Base-by-base conservation (phyloP, 2,888 invertebrate genomes). In the Mactromeris polynyma region DNA sequence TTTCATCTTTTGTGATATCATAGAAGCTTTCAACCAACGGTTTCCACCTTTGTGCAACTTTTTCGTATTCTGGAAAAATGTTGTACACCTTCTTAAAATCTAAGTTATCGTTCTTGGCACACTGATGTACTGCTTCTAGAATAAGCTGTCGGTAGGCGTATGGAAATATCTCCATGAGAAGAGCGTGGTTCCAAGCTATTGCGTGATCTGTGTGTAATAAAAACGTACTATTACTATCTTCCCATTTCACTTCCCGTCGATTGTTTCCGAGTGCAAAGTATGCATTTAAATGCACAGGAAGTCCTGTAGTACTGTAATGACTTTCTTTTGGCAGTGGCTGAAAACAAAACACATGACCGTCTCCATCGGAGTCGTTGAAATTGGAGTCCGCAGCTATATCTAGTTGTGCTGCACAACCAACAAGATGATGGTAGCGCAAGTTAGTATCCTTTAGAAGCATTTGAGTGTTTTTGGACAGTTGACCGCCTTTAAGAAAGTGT, bases 281-380 rank as follows among this genome's bases (percentile, higher is more conserved):
- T 9, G 96, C 96, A 87, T 96, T 96, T 31, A 96, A 93, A 85
- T 96, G 96, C 0, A 96, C 93, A 2, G 96, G 96, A 9, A 96
- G 92, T 9, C 96, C 96, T 14, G 96, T 95, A 19, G 93, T 89
- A 77, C 93, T 93, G 58, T 93, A 90, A 26, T 40, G 38, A n/a
- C 89, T 86, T 77, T 95, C 94, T 40, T 93, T 80, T 6, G 96
- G 95, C 21, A 96, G 93, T 14, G 96, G 96, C 33, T 96, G 93
- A 87, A 95, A 95, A 87, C 96, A 96, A 88, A 95, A 96, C 7
- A 96, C 91, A 42, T 96, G 96, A 21, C 96, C 96, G 42, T 7
- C 36, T 17, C 87, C 95, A 51, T 86, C 87, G 33, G 86, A 85
- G 26, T 89, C 85, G 9, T 79, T 58, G 0, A 26, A n/a, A 21